Evolutionary conservation across 2,797 vertebrate species (phyloP), one percentile per base, ranked within the genome.

Genomic region (Sebastes trivittatus): DNA sequence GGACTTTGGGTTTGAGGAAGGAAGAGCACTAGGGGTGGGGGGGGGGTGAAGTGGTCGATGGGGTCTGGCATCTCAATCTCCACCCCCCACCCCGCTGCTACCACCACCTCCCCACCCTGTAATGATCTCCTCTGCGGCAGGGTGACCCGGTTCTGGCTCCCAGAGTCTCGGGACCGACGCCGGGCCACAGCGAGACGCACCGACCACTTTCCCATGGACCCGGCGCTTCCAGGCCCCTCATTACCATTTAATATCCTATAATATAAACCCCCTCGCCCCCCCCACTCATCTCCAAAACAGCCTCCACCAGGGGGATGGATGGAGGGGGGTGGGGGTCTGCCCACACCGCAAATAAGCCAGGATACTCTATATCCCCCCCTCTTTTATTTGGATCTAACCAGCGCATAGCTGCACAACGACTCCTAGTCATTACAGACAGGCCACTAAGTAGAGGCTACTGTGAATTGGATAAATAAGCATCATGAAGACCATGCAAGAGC

Each of bases 171-270:
- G 80, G 85, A 85, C 82, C 60, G 65, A 92, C 56, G 81, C 71
- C 18, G 88, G 92, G 91, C 94, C 90, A 84, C 93, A 95, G 89
- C 77, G 72, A 95, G 93, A 93, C 81, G 68, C 79, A 87, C 71
- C 87, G 77, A 95, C 94, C 95, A 88, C 94, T 93, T 96, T 96
- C 95, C 94, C 95, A 96, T 94, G 92, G 92, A 90, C 90, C 84
- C 81, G 22, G 81, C 52, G 71, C 88, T 94, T 91, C 77, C 80
- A 95, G 93, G 81, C 93, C 95, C 93, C 80, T 96, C 92, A 96
- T 96, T 96, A 96, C 92, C 75, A 88, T 94, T 95, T 96, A 95
- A 96, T 95, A 96, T 95, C 93, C 94, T 93, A 95, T 95, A 95
- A 96, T 96, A 95, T 93, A 94, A 85, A 78, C 77, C 89, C 82